Evolutionary conservation across 2,888 invertebrate species (phyloP), one percentile per base, ranked within the genome.

Genomic region (Hermaeophaga mercurialis): DNA sequence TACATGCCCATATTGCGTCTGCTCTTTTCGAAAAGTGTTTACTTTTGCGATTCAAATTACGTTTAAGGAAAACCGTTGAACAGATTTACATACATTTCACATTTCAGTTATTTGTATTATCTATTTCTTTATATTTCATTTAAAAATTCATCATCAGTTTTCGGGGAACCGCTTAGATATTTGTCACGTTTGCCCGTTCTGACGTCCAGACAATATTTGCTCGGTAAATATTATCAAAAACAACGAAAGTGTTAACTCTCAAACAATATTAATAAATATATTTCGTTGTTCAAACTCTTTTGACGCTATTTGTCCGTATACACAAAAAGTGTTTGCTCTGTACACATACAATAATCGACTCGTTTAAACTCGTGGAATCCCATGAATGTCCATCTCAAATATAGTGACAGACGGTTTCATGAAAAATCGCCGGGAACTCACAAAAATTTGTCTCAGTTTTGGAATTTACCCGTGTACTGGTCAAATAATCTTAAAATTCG

Each of bases 221-320:
- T 11, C 7, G 26, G 34, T 46, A 61, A 60, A 59, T 62, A 62
- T 62, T 62, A 59, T 56, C 56, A 54, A 58, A 54, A 59, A 56
- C 56, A 63, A 49, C 56, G 57, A 61, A 70, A 67, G 71, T 72
- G 71, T 72, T 70, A 71, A 70, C 67, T 67, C 69, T 69, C 68
- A 68, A 70, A 70, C 69, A 70, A 58, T 65, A 63, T 64, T 64
- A 62, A 66, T 67, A 67, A 70, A 68, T 65, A 65, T 63, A 56
- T 61, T 54, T 54, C 60, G 70, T 71, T 71, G 70, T 70, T 67
- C 64, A 67, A 70, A 69, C 69, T 58, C 66, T 66, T 68, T 65
- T 63, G 65, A 67, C 64, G 66, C 59, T 69, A 66, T 70, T 68
- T 69, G 66, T 61, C 56, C 65, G 65, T 68, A 55, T 49, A 64